Base-by-base conservation (phyloP, 2,888 invertebrate genomes). In the Lepetodrilus schrolli region DNA sequence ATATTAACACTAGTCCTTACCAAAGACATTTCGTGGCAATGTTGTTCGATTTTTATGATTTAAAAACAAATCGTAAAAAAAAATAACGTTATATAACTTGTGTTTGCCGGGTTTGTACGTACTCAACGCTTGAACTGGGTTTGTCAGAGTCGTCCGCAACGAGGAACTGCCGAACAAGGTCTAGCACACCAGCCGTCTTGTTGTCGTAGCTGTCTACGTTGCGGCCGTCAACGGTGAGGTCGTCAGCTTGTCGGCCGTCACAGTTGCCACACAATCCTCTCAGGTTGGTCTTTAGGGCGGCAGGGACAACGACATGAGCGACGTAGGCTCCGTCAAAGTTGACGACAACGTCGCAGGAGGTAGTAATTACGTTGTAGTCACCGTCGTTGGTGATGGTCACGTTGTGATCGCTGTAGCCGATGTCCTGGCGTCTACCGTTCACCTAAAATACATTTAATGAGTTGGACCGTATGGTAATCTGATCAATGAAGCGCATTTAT, bases 221-320 rank as follows among this genome's bases (percentile, higher is more conserved):
- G 36, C 93, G 93, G 82, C 92, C 93, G 51, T 82, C 79, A 0
- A 93, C 93, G 36, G 91, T 88, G 78, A 95, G 92, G 88, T 96
- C 96, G 84, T 95, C 94, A 4, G 91, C 91, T 4, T 92, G 90
- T 83, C 93, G 92, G 0, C 95, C 94, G 88, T 96, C 95, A 81
- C 95, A 91, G 0, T 92, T 92, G 0, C 97, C 96, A 87, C 97
- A 97, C 0, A 97, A 91, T 71, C 96, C 97, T 76, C 93, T 93
- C 0, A 95, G 95, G 83, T 94, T 93, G 84, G 95, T 95, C 95
- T 95, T 96, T 36, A 95, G 75, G 23, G 80, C 80, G 13, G 78
- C 81, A 1, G 83, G 74, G 2, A 70, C 48, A 13, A 23, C 70
- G 23, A 75, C 66, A 10, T 73, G 21, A 1, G 68, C 77, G 8